Evolutionary conservation across 2,888 invertebrate species (phyloP).

Genomic region (Drosophila birchii): DNA sequence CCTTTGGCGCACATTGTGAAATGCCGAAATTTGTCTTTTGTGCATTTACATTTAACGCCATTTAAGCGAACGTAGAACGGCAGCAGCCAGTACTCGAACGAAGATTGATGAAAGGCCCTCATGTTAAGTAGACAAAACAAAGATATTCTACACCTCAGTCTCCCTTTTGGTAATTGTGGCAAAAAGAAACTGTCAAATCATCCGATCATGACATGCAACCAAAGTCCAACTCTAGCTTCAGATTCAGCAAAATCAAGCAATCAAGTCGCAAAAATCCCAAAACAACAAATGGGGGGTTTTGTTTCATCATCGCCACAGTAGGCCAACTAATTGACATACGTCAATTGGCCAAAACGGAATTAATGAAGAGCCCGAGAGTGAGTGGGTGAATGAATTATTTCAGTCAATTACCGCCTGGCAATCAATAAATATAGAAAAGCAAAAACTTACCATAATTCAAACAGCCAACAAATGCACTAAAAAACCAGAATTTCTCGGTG

Average conservation of each 20-base stretch:
- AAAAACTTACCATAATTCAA: constrained; percentile 66
- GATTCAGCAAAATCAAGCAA: constrained; percentile 17
- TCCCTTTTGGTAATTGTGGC: constrained; percentile 20
- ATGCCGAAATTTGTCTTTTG: constrained; percentile 58
- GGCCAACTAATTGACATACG: constrained; percentile 63
- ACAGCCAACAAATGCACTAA: constrained; percentile 45
- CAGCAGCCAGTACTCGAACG: constrained; percentile 11
- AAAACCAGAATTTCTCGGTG: constrained; percentile 38
- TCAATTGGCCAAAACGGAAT: constrained; percentile 55
- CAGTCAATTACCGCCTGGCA: constrained; percentile 29
- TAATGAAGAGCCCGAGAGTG: constrained; percentile 26
- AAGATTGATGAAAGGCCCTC: constrained; percentile 59
- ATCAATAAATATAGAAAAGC: constrained; percentile 1
- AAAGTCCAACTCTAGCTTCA: background rate
- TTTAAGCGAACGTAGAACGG: constrained; percentile 55
- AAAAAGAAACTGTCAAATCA: constrained; percentile 29
- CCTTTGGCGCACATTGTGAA: constrained; percentile 62
- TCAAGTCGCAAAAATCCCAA: constrained; percentile 32
- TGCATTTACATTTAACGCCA: constrained; percentile 71
- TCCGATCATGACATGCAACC: constrained; percentile 29
- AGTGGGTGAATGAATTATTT: constrained; percentile 21
- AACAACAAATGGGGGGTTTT: constrained; percentile 25
- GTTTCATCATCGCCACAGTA: constrained; percentile 26
- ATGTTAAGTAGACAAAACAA: background rate
- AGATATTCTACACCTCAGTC: background rate